Evolutionary conservation across 2,888 invertebrate species (phyloP), one percentile per base, ranked within the genome.

Genomic region (Leptinotarsa rubiginosa): DNA sequence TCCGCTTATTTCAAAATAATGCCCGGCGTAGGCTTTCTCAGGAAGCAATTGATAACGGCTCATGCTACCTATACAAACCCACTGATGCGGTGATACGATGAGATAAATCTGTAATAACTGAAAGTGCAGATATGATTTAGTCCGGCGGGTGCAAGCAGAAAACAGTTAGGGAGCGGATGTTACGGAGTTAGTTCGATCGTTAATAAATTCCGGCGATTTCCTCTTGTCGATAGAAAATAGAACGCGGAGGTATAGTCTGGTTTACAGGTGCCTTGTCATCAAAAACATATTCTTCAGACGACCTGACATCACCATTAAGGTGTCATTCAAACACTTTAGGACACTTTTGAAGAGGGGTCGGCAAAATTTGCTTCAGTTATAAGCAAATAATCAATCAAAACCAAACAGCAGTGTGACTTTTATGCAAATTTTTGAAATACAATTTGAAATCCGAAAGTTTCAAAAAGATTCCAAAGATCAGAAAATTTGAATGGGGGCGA

Each of bases 151-250:
- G 69, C 52, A 64, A 73, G 47, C 66, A 70, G 74, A 73, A 74
- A 75, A 75, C 73, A 74, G 73, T 72, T 68, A 75, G 72, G 20
- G 70, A 68, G 47, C 77, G 79, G 79, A 81, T 74, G 79, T 77
- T 75, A 77, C 72, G 74, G 56, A 75, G 75, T 76, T 70, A 70
- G 71, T 75, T 73, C 72, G 75, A 78, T 75, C 77, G 71, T 77
- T 78, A 78, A 82, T 81, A 80, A 81, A 73, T 81, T 79, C 75
- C 75, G 77, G 75, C 77, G 77, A 78, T 80, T 80, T 77, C 72
- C 65, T 77, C 70, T 77, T 75, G 78, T 78, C 80, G 79, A 73
- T 70, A 54, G 66, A 75, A 75, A 73, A 66, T 69, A 47, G 75
- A 79, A 75, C 81, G 78, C 79, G 81, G 78, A 75, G 77, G 78